These are phyloP conservation scores for Drosophila ohnishii DNA, from an alignment of 1,140 invertebrate genomes.

Conservation along the genomic window DNA sequence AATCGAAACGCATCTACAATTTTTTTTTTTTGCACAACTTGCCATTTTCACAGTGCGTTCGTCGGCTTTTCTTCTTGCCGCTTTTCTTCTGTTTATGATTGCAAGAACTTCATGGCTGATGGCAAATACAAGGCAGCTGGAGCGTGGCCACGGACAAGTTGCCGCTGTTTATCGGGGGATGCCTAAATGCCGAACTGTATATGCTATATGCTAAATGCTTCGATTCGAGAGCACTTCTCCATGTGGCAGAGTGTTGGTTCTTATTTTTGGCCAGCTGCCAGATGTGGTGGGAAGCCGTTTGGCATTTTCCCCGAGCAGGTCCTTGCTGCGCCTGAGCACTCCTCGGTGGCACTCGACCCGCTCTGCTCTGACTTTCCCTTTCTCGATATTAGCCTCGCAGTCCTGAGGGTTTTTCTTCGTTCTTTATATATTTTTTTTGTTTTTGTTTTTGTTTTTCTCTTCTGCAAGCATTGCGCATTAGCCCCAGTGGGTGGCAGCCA, in stretches of 20 bases:
- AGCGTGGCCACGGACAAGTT: constrained; percentile 49
- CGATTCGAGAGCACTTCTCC: constrained; percentile 32
- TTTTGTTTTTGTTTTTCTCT: neutral
- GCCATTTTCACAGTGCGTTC: constrained; percentile 20
- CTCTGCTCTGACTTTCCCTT: constrained; percentile 50
- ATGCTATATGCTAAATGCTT: constrained; percentile 11
- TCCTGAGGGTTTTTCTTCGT: constrained; percentile 33
- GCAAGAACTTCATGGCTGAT: constrained; percentile 46
- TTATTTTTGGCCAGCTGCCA: constrained; percentile 37
- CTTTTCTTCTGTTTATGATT: constrained; percentile 58
- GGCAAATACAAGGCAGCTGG: constrained; percentile 42
- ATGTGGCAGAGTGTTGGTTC: constrained; percentile 27
- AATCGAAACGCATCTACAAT: constrained; percentile 50
- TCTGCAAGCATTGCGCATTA: constrained; percentile 37
- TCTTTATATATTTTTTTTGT: neutral
- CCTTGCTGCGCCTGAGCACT: constrained; percentile 54
- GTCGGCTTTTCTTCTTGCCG: constrained; percentile 17
- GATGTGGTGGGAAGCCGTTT: constrained; percentile 28
- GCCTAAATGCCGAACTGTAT: constrained; percentile 32
- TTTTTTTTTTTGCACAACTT: constrained; percentile 8
- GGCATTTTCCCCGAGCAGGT: constrained; percentile 32
- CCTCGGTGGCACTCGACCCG: constrained; percentile 21
- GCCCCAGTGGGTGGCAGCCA: constrained; percentile 22
- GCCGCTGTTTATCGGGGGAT: constrained; percentile 55
- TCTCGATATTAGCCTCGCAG: constrained; percentile 24